These are phyloP conservation scores for Rhinichthys klamathensis DNA, from an alignment of 2,113 vertebrate species.

Conservation along the genomic window DNA sequence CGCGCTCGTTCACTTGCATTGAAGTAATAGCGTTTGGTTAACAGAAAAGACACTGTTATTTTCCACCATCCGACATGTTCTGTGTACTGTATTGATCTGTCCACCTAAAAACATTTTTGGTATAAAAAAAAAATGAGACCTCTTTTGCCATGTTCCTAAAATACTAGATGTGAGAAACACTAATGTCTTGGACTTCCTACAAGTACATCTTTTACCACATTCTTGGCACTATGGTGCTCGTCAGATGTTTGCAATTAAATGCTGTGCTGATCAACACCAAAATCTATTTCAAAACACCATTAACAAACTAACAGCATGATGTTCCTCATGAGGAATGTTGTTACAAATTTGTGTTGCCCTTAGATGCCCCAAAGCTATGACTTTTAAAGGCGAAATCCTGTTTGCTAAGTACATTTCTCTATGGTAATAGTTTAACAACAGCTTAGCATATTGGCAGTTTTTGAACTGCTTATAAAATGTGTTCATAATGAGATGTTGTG, in stretches of 20 bases:
- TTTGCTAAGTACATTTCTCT: neutral
- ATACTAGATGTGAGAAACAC: neutral
- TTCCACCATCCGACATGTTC: no score
- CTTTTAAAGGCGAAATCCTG: neutral
- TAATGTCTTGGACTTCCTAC: neutral
- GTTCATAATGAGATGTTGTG: neutral
- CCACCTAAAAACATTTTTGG: no score
- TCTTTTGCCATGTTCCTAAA: neutral
- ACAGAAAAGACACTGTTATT: neutral
- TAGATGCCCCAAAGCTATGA: neutral
- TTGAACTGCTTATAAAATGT: neutral
- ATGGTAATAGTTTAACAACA: neutral
- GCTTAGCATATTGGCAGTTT: slow-evolving; percentile 8
- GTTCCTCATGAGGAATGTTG: neutral
- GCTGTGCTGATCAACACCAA: neutral
- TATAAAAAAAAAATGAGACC: neutral
- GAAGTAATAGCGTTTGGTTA: no score
- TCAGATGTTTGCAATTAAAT: slow-evolving; percentile 18
- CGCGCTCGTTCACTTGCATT: no score
- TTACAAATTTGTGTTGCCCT: neutral
- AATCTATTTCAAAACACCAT: neutral
- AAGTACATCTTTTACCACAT: neutral
- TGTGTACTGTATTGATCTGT: no score
- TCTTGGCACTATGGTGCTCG: neutral
- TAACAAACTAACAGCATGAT: neutral